phyloP scores from a whole-genome alignment of 1,140 invertebrate species.

The Anastrepha ludens region DNA sequence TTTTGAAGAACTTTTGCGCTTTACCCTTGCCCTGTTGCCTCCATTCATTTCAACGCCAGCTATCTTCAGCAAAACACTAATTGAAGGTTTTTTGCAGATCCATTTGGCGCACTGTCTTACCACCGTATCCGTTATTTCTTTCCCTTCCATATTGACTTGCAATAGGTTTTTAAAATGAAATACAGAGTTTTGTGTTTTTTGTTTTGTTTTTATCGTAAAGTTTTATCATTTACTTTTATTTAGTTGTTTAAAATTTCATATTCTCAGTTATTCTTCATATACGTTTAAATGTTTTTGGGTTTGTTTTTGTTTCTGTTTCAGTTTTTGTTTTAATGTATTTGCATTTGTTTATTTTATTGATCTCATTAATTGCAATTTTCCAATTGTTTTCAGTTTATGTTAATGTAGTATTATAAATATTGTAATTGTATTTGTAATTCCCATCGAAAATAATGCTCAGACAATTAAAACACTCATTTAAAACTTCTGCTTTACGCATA shows the following conservation, averaged over 20 bases:
- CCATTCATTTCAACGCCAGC: too few relatives aligned
- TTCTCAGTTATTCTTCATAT: constrained; percentile 48
- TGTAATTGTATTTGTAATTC: constrained; percentile 48
- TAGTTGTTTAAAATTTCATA: constrained; percentile 53
- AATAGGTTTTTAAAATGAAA: background rate
- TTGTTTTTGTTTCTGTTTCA: background rate
- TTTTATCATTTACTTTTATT: constrained; percentile 51
- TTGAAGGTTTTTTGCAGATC: too few relatives aligned
- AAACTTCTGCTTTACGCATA: constrained; percentile 8
- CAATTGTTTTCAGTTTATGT: background rate
- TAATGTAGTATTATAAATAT: background rate
- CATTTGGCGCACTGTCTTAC: too few relatives aligned
- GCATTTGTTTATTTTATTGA: constrained; percentile 27
- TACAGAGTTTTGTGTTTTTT: constrained; percentile 8
- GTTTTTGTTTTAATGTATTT: constrained; percentile 13
- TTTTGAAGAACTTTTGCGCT: too few relatives aligned
- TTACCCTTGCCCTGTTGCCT: too few relatives aligned
- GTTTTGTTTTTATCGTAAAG: constrained; percentile 49
- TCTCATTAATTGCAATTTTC: constrained; percentile 1
- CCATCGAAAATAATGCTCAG: constrained; percentile 46
- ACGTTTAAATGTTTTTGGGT: constrained; percentile 31
- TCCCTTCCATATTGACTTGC: too few relatives aligned
- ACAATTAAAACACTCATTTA: constrained; percentile 47
- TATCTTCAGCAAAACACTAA: too few relatives aligned
- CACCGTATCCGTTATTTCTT: too few relatives aligned